A percentile compares a stretch with the other conserved stretches of the same genome.
These are phyloP conservation scores for Callipepla squamata DNA, from an alignment of 2,113 vertebrate species.

Conservation along the genomic window DNA sequence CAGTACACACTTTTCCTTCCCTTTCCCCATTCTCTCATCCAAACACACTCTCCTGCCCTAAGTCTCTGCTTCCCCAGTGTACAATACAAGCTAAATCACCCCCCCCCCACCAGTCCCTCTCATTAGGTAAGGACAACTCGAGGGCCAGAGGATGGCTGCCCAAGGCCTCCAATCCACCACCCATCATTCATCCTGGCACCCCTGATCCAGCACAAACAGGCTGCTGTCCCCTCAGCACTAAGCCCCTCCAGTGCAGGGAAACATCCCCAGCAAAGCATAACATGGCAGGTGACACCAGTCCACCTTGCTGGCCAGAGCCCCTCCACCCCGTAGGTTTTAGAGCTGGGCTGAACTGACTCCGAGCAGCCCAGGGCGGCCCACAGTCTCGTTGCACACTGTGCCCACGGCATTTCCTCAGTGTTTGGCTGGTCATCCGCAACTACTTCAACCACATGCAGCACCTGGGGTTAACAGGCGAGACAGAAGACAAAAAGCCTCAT, in stretches of 20 bases:
- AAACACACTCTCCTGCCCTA: not conserved
- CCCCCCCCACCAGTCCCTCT: not conserved
- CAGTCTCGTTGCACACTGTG: rapidly evolving
- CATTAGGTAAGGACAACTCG: rapidly evolving
- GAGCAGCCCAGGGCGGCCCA: not conserved
- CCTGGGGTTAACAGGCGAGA: not conserved
- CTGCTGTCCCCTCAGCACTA: not conserved
- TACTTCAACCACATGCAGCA: not conserved
- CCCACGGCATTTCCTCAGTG: rapidly evolving
- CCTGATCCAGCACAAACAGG: too few species aligned
- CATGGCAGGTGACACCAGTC: not conserved
- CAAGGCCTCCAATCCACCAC: not conserved
- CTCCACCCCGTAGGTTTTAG: rapidly evolving
- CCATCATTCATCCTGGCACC: not conserved
- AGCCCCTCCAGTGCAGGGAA: not conserved
- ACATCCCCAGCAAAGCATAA: not conserved
- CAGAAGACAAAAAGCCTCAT: not conserved
- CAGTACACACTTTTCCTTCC: not conserved
- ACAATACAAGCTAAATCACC: not conserved
- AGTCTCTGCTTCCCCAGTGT: rapidly evolving
- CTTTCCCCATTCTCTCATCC: not conserved
- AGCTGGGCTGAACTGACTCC: rapidly evolving
- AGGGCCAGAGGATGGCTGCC: not conserved
- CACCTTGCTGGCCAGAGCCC: not conserved
- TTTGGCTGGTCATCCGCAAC: rapidly evolving